Evolutionary conservation across 1,140 invertebrate species (phyloP), one percentile per base, ranked within the genome.

Genomic region (Pectinophora gossypiella): DNA sequence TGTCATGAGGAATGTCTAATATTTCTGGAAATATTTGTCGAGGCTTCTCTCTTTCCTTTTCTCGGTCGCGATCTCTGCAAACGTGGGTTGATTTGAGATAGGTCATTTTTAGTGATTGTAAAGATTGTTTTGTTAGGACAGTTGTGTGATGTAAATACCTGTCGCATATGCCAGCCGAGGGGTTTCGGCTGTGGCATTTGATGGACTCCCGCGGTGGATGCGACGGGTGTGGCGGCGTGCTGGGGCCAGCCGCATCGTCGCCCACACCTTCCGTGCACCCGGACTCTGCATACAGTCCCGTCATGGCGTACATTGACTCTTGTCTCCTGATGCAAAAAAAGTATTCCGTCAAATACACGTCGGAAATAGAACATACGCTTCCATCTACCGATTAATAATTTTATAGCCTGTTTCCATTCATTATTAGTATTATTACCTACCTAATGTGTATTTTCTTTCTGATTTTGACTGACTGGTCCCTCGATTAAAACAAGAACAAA

Each of bases 261-360:
- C 79, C 86, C 44, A 81, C 88, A 47, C 71, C 80, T 52, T 90
- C 90, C 50, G 87, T 86, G 46, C 89, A 89, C 21, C 90, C 89
- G 12, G 90, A 91, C 61, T 95, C 94, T 40, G 93, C 92, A 73
- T 95, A 95, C 13, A 95, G 88, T n/a, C 94, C 94, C 16, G 94
- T 95, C 93, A 95, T 94, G 22, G 94, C 93, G 79, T 95, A 95
- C 93, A 95, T 95, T 61, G 93, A 94, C 80, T 95, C 94, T 89
- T 95, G 94, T 71, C 94, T 90, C 69, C 94, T 91, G 75, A 32
- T 43, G 36, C n/a, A n/a, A n/a, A n/a, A n/a, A n/a, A n/a, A n/a
- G n/a, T n/a, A n/a, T n/a, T n/a, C n/a, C n/a, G n/a, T n/a, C n/a
- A n/a, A n/a, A n/a, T n/a, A n/a, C n/a, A n/a, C n/a, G n/a, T n/a